phyloP scores from a whole-genome alignment of 2,888 invertebrate genomes.

The Sthenelais limicola region DNA sequence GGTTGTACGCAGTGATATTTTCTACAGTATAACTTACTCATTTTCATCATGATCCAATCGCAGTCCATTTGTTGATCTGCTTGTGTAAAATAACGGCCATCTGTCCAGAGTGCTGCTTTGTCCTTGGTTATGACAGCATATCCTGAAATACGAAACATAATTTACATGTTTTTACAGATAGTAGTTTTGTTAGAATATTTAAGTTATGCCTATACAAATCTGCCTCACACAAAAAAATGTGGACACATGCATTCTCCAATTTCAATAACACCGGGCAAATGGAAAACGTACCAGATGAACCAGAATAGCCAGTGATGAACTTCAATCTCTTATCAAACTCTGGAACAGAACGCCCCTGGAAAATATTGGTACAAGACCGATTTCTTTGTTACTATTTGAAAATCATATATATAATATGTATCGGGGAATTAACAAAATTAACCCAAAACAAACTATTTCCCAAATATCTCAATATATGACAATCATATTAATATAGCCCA shows the following conservation, averaged over 20 bases:
- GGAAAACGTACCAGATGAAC: slow-evolving; percentile 38
- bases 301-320: slow-evolving; percentile 44
- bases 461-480: too few relatives aligned
- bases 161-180: too few relatives aligned
- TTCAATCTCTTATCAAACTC: too few relatives aligned
- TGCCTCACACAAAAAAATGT: background rate
- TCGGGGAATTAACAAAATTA: too few relatives aligned
- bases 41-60: slow-evolving; percentile 71
- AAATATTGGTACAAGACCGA: too few relatives aligned
- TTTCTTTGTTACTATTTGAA: too few relatives aligned
- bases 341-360: too few relatives aligned
- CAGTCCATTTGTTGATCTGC: slow-evolving; percentile 70
- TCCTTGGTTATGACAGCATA: slow-evolving; percentile 36
- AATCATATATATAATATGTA: too few relatives aligned
- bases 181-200: too few relatives aligned
- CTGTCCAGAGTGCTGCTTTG: slow-evolving; percentile 68
- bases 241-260: background rate
- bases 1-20: background rate
- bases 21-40: slow-evolving; percentile 45
- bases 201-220: background rate
- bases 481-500: too few relatives aligned
- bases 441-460: too few relatives aligned
- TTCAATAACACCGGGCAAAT: background rate
- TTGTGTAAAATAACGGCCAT: slow-evolving; percentile 70
- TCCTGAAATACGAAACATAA: too few relatives aligned